Evolutionary conservation across 2,888 invertebrate species (phyloP).

Genomic region (Dexiosoma caninum): DNA sequence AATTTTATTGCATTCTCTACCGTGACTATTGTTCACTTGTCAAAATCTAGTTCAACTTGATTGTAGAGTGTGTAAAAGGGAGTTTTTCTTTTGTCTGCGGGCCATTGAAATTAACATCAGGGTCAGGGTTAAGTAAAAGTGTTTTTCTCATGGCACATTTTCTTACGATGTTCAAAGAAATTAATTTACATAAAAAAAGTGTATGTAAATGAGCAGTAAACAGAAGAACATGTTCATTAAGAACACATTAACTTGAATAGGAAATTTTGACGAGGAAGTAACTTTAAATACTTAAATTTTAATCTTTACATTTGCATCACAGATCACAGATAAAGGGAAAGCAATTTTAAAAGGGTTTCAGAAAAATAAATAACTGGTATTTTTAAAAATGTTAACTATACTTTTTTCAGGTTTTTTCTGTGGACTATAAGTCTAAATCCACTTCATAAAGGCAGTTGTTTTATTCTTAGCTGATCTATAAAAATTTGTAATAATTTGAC

Average conservation of each 20-base stretch:
- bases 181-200: constrained; percentile 44
- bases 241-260: background rate
- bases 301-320: background rate
- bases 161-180: background rate
- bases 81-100: background rate
- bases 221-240: background rate
- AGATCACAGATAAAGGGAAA: background rate
- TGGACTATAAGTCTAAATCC: too few relatives aligned
- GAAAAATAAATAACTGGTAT: too few relatives aligned
- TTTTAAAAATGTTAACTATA: too few relatives aligned
- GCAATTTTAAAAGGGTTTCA: too few relatives aligned
- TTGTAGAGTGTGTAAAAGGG: background rate
- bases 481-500: too few relatives aligned
- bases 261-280: constrained; percentile 28
- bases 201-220: background rate
- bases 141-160: constrained; percentile 46
- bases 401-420: too few relatives aligned
- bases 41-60: constrained; percentile 53
- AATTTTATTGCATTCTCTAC: constrained; percentile 21
- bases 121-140: constrained; percentile 61
- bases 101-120: constrained; percentile 16
- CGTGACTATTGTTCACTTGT: constrained; percentile 52
- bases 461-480: too few relatives aligned
- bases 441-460: too few relatives aligned
- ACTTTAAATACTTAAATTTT: background rate